phyloP scores from a whole-genome alignment of 2,797 vertebrate species.

The Gymnocypris eckloni region DNA sequence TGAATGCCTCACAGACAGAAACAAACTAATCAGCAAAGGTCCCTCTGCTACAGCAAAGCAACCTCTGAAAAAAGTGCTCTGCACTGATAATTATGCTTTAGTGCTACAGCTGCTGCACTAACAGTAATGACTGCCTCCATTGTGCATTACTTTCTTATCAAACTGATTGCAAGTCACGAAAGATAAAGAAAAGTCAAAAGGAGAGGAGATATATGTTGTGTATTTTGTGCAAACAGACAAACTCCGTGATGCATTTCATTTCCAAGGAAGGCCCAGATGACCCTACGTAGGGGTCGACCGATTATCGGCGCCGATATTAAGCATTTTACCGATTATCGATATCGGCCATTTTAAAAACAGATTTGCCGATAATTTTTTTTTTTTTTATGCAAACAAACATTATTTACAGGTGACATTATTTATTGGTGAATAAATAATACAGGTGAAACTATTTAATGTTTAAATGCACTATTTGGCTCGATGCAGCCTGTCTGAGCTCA shows the following conservation, averaged over 20 bases:
- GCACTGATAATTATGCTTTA: slow-evolving; percentile 15
- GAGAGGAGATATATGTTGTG: background rate
- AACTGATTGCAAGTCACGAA: slow-evolving; percentile 3
- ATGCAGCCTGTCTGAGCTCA: no score
- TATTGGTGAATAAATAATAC: no score
- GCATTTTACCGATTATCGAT: no score
- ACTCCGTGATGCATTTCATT: background rate
- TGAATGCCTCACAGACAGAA: slow-evolving; percentile 19
- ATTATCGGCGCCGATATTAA: no score
- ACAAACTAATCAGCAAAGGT: slow-evolving; percentile 22
- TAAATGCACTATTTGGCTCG: no score
- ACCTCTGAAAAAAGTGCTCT: background rate
- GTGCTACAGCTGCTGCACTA: slow-evolving; percentile 1
- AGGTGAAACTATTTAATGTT: no score
- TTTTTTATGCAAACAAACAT: no score
- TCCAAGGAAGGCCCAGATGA: background rate
- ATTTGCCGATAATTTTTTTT: no score
- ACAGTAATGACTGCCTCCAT: slow-evolving; percentile 29
- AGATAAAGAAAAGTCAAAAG: background rate
- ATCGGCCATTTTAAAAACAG: no score
- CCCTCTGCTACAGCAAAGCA: slow-evolving; percentile 3
- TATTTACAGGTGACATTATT: no score
- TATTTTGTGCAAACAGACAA: slow-evolving; percentile 1
- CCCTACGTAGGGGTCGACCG: no score
- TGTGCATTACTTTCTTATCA: slow-evolving; percentile 33